phyloP scores from a whole-genome alignment of 2,113 vertebrate genomes.

The Apus apus region DNA sequence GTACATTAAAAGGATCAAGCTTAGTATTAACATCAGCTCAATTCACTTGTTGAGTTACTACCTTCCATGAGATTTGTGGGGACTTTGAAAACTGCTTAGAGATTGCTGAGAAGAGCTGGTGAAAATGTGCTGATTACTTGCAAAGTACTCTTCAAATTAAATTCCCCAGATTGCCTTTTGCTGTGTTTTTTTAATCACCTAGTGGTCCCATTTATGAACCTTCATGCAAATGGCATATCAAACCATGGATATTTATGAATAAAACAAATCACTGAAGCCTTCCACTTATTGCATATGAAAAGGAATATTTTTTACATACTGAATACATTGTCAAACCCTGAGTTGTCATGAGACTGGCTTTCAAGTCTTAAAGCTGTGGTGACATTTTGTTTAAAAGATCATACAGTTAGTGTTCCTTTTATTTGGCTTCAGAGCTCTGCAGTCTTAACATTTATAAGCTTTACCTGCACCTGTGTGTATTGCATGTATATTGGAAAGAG shows the following conservation, averaged over 20 bases:
- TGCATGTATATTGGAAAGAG: background rate
- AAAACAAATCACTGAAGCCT: constrained; percentile 12
- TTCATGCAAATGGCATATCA: constrained; percentile 8
- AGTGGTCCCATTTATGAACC: constrained; percentile 12
- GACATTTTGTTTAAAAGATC: constrained; percentile 14
- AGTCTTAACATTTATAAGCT: background rate
- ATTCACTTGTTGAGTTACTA: background rate
- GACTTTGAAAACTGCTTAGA: background rate
- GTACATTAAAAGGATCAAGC: background rate
- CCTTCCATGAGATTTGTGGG: background rate
- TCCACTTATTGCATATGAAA: background rate
- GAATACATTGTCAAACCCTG: background rate
- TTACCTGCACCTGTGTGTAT: background rate
- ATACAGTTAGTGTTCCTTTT: background rate
- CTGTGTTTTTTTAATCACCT: constrained; percentile 36
- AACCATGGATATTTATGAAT: constrained; percentile 45
- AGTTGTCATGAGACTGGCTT: background rate
- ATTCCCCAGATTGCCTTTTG: constrained; percentile 38
- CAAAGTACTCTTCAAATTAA: constrained; percentile 38
- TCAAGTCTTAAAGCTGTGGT: background rate
- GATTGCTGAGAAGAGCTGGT: background rate
- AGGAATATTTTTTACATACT: background rate
- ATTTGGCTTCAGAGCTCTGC: background rate
- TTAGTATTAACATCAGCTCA: background rate
- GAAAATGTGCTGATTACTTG: constrained; percentile 4